Base-by-base conservation (phyloP, 2,113 vertebrate species). In the Orientallactaga bullata region DNA sequence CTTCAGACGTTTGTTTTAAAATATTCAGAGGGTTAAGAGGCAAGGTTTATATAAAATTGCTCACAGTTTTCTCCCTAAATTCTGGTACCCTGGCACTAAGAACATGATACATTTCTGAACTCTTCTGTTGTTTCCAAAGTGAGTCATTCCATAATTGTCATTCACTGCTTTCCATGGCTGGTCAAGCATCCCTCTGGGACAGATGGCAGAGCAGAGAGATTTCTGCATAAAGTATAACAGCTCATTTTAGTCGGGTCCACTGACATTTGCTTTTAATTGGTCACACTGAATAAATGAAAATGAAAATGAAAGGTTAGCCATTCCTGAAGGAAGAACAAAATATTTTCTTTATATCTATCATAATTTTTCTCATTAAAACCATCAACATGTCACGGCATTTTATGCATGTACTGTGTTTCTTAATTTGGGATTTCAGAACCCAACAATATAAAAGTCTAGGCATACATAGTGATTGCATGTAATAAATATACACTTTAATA, bases 341-440 rank as follows among this genome's bases (percentile, higher is more conserved):
- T 95, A 61, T 87, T 96, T 97, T 91, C 37, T 77, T 88, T 89
- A 32, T 55, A 82, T 10, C 37, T 87, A 65, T 32, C 65, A 61
- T 88, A 85, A 89, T 92, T 91, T 91, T 73, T 95, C 80, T 95
- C 88, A 88, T 91, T 97, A 88, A 88, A 71, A 60, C 58, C 18
- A 9, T 0, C 24, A 65, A 60, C 60, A 87, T 81, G n/a, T 93
- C 55, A 89, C 42, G 20, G 24, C 16, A 80, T 90, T 94, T 92
- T 51, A 71, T 60, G 30, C 9, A 72, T 42, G 7, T 71, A 30
- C 9, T 74, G 13, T 60, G 47, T 76, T 39, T 91, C 26, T 23
- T 74, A 87, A 74, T 51, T 89, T 85, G 30, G 2, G 9, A 92
- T 85, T 92, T 93, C 9, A 95, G 85, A 95, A 55, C 2, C 58